Evolutionary conservation across 2,888 invertebrate genomes (phyloP).

Genomic region (Lathronympha strigana): DNA sequence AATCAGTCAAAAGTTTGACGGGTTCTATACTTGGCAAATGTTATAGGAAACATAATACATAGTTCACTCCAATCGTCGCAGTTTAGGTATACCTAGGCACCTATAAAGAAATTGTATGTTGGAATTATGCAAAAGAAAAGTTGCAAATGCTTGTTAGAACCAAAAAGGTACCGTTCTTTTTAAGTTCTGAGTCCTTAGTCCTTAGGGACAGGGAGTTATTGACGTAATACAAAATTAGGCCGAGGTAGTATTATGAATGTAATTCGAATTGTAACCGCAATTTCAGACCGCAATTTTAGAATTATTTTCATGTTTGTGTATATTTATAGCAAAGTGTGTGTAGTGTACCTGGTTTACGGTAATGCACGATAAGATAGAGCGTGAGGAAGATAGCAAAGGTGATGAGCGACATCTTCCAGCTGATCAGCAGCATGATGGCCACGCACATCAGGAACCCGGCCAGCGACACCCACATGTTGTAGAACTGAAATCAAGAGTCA

Average conservation of each 20-base stretch:
- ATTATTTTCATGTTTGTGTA: too few species aligned
- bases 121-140: too few species aligned
- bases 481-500: conserved; percentile 86
- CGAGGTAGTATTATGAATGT: too few species aligned
- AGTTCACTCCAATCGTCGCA: neutral
- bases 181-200: too few species aligned
- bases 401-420: conserved; percentile 96
- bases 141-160: neutral
- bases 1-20: conserved; percentile 28
- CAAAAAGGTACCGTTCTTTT: too few species aligned
- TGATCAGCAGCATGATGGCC: conserved; percentile 97
- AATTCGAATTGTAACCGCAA: too few species aligned
- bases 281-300: too few species aligned
- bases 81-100: neutral
- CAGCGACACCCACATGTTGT: conserved; percentile 95
- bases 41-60: neutral
- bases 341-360: conserved; percentile 91
- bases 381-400: conserved; percentile 95
- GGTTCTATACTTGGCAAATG: conserved; percentile 4
- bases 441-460: conserved; percentile 92
- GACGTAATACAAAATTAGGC: too few species aligned
- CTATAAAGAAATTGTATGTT: too few species aligned
- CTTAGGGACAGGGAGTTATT: too few species aligned
- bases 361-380: conserved; percentile 95
- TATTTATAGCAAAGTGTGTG: too few species aligned